phyloP scores from a whole-genome alignment of 2,113 vertebrate genomes.

The Leucoraja erinaceus region DNA sequence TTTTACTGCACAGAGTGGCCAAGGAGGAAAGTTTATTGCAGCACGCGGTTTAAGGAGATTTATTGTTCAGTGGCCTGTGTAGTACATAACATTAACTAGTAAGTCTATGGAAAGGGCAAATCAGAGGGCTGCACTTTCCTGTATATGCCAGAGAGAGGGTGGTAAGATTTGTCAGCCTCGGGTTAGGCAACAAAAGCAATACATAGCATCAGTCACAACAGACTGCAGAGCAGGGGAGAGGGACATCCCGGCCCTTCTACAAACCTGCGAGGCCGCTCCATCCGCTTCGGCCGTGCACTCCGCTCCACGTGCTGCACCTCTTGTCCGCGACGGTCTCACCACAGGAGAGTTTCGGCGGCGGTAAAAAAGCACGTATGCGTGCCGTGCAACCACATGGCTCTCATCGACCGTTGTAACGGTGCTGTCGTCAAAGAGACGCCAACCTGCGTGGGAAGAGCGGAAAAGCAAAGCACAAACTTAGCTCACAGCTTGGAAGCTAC shows the following conservation, averaged over 20 bases:
- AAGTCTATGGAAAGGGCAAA: neutral
- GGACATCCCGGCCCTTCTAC: neutral
- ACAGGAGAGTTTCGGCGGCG: constrained; percentile 91
- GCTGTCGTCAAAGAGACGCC: constrained; percentile 96
- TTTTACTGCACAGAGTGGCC: neutral
- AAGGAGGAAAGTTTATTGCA: neutral
- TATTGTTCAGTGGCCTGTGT: too few species aligned
- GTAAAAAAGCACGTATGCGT: constrained; percentile 94
- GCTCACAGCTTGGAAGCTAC: neutral
- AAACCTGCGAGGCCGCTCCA: constrained; percentile 82
- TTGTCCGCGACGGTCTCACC: constrained; percentile 75
- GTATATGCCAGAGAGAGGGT: too few species aligned
- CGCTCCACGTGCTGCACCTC: constrained; percentile 52
- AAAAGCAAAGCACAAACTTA: constrained; percentile 32
- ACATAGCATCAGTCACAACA: neutral
- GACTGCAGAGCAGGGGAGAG: neutral
- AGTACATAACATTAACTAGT: neutral
- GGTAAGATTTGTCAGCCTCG: neutral
- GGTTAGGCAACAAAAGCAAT: neutral
- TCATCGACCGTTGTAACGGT: constrained; percentile 94
- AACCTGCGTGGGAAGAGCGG: constrained; percentile 59
- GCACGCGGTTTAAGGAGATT: neutral
- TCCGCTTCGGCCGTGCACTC: constrained; percentile 66
- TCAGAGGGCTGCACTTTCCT: neutral
- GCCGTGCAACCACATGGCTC: constrained; percentile 92